These are phyloP conservation scores for Phyto melanocephala DNA, from an alignment of 2,888 invertebrate genomes.

Conservation along the genomic window DNA sequence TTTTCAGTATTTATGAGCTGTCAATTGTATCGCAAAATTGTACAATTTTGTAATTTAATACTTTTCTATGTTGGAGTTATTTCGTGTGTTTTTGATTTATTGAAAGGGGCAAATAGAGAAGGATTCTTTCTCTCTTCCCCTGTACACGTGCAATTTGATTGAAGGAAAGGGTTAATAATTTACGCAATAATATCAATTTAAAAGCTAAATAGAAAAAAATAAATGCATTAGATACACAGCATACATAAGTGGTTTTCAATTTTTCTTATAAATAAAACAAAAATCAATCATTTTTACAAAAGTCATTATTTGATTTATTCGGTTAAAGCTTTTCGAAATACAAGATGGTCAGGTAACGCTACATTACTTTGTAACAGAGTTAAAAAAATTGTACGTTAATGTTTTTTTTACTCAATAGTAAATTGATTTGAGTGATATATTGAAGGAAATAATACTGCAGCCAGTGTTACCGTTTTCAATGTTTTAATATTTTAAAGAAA, in stretches of 20 bases:
- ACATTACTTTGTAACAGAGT: neutral
- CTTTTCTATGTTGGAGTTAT: constrained; percentile 14
- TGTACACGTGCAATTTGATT: constrained; percentile 47
- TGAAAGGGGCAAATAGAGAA: constrained; percentile 22
- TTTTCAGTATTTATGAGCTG: constrained; percentile 57
- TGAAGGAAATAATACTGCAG: too few relatives aligned
- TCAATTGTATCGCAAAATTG: constrained; percentile 34
- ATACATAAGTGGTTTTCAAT: constrained; percentile 17
- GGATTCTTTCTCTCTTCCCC: constrained; percentile 40
- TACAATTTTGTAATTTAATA: constrained; percentile 53
- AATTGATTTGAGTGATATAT: too few relatives aligned
- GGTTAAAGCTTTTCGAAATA: neutral
- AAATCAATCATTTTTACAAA: constrained; percentile 53
- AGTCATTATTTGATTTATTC: constrained; percentile 39
- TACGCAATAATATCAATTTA: constrained; percentile 44
- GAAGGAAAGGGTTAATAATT: constrained; percentile 57
- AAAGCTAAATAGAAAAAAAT: neutral
- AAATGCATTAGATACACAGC: too few relatives aligned
- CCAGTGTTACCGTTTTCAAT: too few relatives aligned
- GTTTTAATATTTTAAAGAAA: too few relatives aligned
- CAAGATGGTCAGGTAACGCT: neutral
- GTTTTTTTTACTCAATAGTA: too few relatives aligned
- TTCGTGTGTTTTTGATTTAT: constrained; percentile 46
- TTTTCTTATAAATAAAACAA: constrained; percentile 10
- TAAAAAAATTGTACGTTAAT: too few relatives aligned